Evolutionary conservation across 2,113 vertebrate genomes (phyloP), one percentile per base, ranked within the genome.

Genomic region (Calyptommatus sinebrachiatus): DNA sequence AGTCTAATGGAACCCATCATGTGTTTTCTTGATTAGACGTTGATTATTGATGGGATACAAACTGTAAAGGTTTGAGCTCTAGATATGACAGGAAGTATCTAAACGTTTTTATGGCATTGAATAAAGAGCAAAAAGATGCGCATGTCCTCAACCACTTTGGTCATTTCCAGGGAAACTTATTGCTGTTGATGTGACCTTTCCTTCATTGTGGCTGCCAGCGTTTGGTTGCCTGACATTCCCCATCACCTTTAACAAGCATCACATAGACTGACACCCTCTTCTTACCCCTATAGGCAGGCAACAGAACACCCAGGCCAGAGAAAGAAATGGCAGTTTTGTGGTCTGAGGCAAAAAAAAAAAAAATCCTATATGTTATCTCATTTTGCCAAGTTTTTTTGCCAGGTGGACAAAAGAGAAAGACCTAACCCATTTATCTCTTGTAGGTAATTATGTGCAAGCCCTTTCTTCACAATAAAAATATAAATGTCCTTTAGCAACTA

Each of bases 181-280:
- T 11, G 48, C 71, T 48, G 48, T 78, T 11, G 41, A 78, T 53
- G 41, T 83, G 76, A 78, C 50, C 81, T 83, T 74, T 78, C 71
- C 8, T 81, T 50, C n/a, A 41, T 53, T 29, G 26, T 31, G 76
- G 63, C 81, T 68, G 62, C 68, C 61, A 73, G 76, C 70, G 21
- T 31, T 73, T 7, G 7, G 26, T 72, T 6, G 2, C 50, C 41
- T 73, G 71, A 73, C 53, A 41, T 74, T 69, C 63, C 57, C 76
- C 41, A 69, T 83, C 76, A 78, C 71, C 50, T 83, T 50, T 50
- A 78, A 78, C 71, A 18, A 83, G 35, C 22, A 28, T 83, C 81
- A 83, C 48, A 48, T n/a, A 53, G 22, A n/a, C 35, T 62, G 71
- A 50, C 53, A 45, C 41, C 22, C 76, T 73, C 45, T 22, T 22